Percentiles rank a stretch among this genome's conserved stretches.
Evolutionary conservation across 2,797 vertebrate genomes (phyloP).

Genomic region (Enteromius treurensis): DNA sequence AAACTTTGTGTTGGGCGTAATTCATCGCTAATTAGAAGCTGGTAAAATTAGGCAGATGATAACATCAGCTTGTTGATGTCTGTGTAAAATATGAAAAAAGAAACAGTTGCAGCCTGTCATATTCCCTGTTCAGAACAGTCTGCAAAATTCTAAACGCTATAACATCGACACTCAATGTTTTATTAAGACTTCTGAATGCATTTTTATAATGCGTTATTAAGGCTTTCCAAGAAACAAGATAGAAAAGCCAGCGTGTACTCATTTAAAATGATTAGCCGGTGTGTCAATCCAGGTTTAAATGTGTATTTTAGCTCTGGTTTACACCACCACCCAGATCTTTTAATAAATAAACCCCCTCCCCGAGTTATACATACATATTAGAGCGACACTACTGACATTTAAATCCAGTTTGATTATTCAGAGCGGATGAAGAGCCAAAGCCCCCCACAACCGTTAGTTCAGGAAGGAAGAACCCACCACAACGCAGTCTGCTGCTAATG

Average conservation of each 20-base stretch:
- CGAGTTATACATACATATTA: conserved; percentile 45
- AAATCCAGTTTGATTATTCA: conserved; percentile 43
- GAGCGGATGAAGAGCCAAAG: conserved; percentile 36
- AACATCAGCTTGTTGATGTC: background rate
- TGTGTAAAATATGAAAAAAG: background rate
- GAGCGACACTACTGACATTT: conserved; percentile 54
- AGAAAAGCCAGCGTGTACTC: background rate
- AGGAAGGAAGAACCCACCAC: conserved; percentile 62
- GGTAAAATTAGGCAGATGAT: background rate
- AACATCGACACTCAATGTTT: background rate
- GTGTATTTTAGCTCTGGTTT: conserved; percentile 14
- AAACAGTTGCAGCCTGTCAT: background rate
- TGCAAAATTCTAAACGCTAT: background rate
- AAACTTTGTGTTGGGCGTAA: background rate
- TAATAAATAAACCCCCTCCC: conserved; percentile 38
- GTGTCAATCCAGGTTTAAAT: conserved; percentile 18
- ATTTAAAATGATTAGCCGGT: background rate
- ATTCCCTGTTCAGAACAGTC: background rate
- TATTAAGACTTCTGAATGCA: background rate
- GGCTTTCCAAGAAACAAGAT: background rate
- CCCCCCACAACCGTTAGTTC: conserved; percentile 45
- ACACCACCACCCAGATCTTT: conserved; percentile 46
- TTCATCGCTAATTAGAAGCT: background rate
- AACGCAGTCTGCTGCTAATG: conserved; percentile 60
- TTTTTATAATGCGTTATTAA: conserved; percentile 7